These are phyloP conservation scores for Pogonophryne albipinna DNA, from an alignment of 2,797 vertebrate genomes.

Conservation along the genomic window DNA sequence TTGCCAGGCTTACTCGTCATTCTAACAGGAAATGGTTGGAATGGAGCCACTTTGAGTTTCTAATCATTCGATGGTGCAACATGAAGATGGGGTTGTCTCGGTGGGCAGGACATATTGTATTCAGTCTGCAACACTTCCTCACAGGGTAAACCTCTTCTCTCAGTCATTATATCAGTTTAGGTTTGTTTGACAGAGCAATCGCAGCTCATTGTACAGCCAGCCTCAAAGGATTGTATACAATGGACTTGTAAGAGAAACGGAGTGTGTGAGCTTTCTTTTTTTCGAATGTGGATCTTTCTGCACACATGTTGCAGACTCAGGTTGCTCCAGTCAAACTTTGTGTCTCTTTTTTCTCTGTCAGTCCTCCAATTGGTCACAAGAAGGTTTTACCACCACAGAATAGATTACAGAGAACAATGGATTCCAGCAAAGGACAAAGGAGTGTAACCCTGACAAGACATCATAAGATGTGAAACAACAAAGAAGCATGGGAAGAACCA, in stretches of 20 bases:
- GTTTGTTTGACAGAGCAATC: slow-evolving; percentile 66
- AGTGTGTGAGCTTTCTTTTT: slow-evolving; percentile 30
- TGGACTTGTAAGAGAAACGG: slow-evolving; percentile 35
- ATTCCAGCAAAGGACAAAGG: slow-evolving; percentile 59
- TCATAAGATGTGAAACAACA: slow-evolving; percentile 50
- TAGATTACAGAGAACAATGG: slow-evolving; percentile 54
- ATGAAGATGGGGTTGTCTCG: neutral
- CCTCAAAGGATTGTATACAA: slow-evolving; percentile 57
- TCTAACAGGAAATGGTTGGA: slow-evolving; percentile 16
- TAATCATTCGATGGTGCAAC: slow-evolving; percentile 21
- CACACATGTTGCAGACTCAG: slow-evolving; percentile 33
- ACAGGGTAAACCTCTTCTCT: slow-evolving; percentile 48
- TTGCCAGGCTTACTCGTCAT: slow-evolving; percentile 43
- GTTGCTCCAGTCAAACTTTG: slow-evolving; percentile 27
- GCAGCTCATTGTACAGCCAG: slow-evolving; percentile 43
- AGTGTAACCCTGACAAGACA: slow-evolving; percentile 36
- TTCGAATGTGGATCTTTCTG: slow-evolving; percentile 27
- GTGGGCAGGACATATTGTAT: slow-evolving; percentile 44
- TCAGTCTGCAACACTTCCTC: slow-evolving; percentile 50
- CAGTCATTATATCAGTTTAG: slow-evolving; percentile 55
- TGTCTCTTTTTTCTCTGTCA: slow-evolving; percentile 17
- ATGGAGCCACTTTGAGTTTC: slow-evolving; percentile 20
- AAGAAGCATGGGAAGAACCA: slow-evolving; percentile 43
- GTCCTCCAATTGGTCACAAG: slow-evolving; percentile 20
- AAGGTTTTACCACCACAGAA: slow-evolving; percentile 41